phyloP scores from a whole-genome alignment of 2,113 vertebrate species.

The Benitochromis conjunctus region DNA sequence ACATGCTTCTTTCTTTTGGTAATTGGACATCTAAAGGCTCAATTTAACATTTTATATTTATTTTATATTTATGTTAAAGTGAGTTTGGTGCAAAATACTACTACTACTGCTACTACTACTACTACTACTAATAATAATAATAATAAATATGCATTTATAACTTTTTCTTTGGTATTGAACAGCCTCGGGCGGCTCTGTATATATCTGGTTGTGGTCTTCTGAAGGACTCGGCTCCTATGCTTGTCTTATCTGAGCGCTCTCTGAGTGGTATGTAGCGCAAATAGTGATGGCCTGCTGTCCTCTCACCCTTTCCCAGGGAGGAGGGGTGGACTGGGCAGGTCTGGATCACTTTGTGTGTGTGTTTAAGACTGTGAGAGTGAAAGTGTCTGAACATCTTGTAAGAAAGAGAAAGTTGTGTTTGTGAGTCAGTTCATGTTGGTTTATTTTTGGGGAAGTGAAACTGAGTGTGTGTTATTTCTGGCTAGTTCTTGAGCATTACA shows the following conservation, averaged over 20 bases:
- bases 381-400: conserved; percentile 4
- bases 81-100: not conserved
- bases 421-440: not conserved
- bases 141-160: not conserved
- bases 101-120: no score
- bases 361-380: not conserved
- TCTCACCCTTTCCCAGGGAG: conserved; percentile 61
- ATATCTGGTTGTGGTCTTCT: not conserved
- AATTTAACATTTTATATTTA: no score
- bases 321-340: not conserved
- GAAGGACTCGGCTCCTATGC: conserved; percentile 36
- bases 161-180: not conserved
- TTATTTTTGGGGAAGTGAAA: not conserved
- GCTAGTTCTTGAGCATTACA: not conserved
- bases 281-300: conserved; percentile 52
- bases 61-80: no score
- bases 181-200: not conserved
- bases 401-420: not conserved
- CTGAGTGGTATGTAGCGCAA: conserved; percentile 48
- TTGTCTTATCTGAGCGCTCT: conserved; percentile 53
- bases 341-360: not conserved
- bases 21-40: not conserved
- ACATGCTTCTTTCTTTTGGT: not conserved
- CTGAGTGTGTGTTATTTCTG: not conserved
- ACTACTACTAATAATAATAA: not conserved